These are phyloP conservation scores for Aethina tumida DNA, from an alignment of 1,140 invertebrate genomes.

Conservation along the genomic window DNA sequence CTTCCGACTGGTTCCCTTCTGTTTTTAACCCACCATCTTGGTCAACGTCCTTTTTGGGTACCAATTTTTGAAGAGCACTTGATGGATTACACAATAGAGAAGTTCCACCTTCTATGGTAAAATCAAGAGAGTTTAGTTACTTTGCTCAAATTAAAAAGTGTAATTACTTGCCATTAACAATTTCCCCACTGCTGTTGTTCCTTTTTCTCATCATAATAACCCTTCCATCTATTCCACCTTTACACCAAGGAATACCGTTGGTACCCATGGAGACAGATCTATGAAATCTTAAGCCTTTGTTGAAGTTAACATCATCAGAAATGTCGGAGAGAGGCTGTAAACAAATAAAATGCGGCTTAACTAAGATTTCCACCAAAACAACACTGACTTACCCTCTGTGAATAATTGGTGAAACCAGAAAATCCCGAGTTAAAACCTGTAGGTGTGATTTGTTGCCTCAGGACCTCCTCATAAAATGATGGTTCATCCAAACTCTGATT, in stretches of 20 bases:
- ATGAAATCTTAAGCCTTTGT: conserved; percentile 45
- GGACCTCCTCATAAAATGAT: conserved; percentile 43
- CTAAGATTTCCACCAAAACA: neutral
- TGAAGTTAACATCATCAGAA: conserved; percentile 44
- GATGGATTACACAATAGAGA: conserved; percentile 78
- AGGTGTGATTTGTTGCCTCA: conserved; percentile 38
- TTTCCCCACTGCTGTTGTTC: conserved; percentile 62
- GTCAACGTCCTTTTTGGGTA: conserved; percentile 49
- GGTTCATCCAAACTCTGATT: conserved; percentile 44
- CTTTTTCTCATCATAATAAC: conserved; percentile 54
- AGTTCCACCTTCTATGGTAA: conserved; percentile 52
- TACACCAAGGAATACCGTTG: conserved; percentile 48
- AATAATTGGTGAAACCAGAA: conserved; percentile 23
- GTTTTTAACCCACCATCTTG: conserved; percentile 24
- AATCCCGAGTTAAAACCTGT: conserved; percentile 30
- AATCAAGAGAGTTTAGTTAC: conserved; percentile 5
- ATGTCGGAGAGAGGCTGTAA: conserved; percentile 47
- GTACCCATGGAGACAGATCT: conserved; percentile 50
- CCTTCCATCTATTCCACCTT: conserved; percentile 47
- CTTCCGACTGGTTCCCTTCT: conserved; percentile 29
- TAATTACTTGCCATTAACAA: conserved; percentile 41
- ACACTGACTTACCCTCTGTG: conserved; percentile 35
- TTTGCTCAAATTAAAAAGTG: conserved; percentile 8
- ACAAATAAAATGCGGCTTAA: conserved; percentile 12
- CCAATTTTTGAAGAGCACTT: conserved; percentile 59